phyloP scores from a whole-genome alignment of 2,797 vertebrate species.

The Moxostoma hubbsi region DNA sequence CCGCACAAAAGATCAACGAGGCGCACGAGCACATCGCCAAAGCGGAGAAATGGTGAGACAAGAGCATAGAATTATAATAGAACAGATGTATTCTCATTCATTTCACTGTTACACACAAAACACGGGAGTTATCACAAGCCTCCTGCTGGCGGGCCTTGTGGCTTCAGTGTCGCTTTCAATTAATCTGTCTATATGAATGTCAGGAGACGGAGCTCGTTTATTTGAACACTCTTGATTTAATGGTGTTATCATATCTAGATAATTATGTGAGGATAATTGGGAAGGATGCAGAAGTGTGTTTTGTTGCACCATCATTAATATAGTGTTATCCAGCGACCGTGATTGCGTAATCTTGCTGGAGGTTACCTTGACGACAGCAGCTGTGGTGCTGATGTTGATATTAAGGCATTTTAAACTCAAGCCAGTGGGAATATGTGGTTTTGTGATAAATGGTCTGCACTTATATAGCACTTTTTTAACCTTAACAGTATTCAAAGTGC shows the following conservation, averaged over 20 bases:
- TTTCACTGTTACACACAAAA: neutral
- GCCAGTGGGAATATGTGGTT: too few relatives aligned
- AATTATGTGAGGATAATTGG: neutral
- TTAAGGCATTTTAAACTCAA: neutral
- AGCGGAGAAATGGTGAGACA: constrained; percentile 92
- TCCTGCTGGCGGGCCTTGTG: constrained; percentile 1
- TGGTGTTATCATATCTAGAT: neutral
- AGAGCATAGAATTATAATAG: neutral
- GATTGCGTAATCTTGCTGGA: constrained; percentile 29
- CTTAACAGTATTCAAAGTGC: too few relatives aligned
- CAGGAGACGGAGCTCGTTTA: neutral
- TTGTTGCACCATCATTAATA: neutral
- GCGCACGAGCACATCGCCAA: constrained; percentile 94
- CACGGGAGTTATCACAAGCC: neutral
- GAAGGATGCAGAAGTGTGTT: neutral
- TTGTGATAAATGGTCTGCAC: too few relatives aligned
- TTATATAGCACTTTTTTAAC: too few relatives aligned
- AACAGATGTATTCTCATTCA: neutral
- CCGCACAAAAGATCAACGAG: constrained; percentile 97
- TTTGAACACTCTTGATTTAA: neutral
- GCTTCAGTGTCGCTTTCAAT: neutral
- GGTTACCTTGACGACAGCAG: constrained; percentile 43
- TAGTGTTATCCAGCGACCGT: neutral
- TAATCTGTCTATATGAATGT: neutral
- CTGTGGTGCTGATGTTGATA: constrained; percentile 37